phyloP scores from a whole-genome alignment of 2,113 vertebrate species.

The Phalacrocorax brasilianus region DNA sequence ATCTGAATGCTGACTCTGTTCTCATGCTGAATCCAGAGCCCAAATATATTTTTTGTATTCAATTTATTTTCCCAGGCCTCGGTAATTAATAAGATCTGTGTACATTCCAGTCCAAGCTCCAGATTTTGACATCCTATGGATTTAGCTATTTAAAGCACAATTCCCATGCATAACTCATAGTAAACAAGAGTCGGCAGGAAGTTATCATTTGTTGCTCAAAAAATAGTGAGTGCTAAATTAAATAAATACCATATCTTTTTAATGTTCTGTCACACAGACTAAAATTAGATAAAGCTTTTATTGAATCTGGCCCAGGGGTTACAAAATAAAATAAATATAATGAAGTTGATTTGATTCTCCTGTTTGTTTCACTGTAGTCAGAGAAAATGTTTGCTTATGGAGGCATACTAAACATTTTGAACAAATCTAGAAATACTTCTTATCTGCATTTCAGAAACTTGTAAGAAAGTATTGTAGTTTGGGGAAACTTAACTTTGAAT shows the following conservation, averaged over 20 bases:
- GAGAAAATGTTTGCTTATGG: conserved; percentile 13
- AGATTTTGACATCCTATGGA: conserved; percentile 47
- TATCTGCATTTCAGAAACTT: neutral
- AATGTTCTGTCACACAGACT: conserved; percentile 45
- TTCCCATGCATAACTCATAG: conserved; percentile 1
- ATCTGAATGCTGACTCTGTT: neutral
- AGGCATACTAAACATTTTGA: neutral
- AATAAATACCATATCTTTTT: conserved; percentile 46
- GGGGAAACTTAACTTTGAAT: neutral
- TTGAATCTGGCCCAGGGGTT: conserved; percentile 22
- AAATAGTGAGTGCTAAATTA: conserved; percentile 56
- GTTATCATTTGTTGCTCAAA: conserved; percentile 49
- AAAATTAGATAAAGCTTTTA: conserved; percentile 50
- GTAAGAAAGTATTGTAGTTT: neutral
- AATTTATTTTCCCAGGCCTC: conserved; percentile 47
- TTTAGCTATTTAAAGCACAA: conserved; percentile 54
- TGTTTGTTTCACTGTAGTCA: neutral
- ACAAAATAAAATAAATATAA: conserved; percentile 44
- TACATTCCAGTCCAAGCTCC: conserved; percentile 23
- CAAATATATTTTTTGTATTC: conserved; percentile 4
- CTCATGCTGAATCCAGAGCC: conserved; percentile 37
- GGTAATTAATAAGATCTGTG: conserved; percentile 48
- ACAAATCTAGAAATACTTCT: neutral
- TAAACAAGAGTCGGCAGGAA: conserved; percentile 62
- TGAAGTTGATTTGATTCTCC: conserved; percentile 29